Evolutionary conservation across 2,797 vertebrate species (phyloP), one percentile per base, ranked within the genome.

Genomic region (Aldrovandia affinis): DNA sequence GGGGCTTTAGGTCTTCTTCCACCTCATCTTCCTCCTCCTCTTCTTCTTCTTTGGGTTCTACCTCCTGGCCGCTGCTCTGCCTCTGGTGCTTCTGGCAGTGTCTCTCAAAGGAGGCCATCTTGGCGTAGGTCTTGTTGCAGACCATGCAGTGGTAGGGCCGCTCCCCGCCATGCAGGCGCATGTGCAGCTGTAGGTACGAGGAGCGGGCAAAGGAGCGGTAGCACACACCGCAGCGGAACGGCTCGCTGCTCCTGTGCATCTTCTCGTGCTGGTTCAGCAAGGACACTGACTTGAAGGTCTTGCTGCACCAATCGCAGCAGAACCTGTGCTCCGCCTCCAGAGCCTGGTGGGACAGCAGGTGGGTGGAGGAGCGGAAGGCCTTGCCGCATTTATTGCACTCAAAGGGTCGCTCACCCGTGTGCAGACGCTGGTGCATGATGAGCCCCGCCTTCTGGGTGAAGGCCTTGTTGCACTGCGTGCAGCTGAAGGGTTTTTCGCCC

Each of bases 361-460:
- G 92, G 0, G 93, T 52, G 0, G 93, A 30, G 8, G 92, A 93
- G 50, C 91, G 90, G 85, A 95, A 95, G 1, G 89, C 90, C 33
- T 90, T 87, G 0, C 94, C 92, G 3, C 95, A 95, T 14, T 85
- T 86, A 70, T 94, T 91, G 15, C 95, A 96, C 83, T 92, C 93
- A 86, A 87, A 93, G 0, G 91, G 91, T 9, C 89, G 87, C 84
- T 95, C 95, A 0, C 92, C 93, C 0, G 93, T 94, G 92, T 96
- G 95, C 0, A 93, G 84, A 0, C 94, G 93, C 0, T 94, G 87
- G 12, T 96, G 95, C 2, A 95, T 91, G 78, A 96, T 92, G 2
- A 96, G 93, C 14, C 95, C 95, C 0, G 95, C 94, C 86, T 95
- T 96, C 90, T 96, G 95, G 0, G 94, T 95, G 87, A 96, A 96